These are phyloP conservation scores for Harmothoe impar DNA, from an alignment of 2,888 invertebrate species.

Conservation along the genomic window DNA sequence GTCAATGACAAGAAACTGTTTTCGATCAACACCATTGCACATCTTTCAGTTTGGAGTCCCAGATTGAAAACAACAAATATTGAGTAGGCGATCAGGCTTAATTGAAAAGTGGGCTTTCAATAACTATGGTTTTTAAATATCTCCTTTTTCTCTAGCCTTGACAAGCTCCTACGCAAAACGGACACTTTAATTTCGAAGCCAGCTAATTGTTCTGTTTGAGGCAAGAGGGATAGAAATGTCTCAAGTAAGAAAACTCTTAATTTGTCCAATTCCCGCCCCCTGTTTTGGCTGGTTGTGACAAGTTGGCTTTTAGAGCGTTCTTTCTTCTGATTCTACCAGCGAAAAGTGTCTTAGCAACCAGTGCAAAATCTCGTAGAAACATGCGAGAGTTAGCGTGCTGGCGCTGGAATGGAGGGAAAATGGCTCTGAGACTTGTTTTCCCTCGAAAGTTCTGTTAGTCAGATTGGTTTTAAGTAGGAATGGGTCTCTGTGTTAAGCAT, in stretches of 20 bases:
- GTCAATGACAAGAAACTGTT: too few species aligned
- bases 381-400: slow-evolving; percentile 6
- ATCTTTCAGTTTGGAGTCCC: too few species aligned
- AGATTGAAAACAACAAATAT: too few species aligned
- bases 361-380: neutral
- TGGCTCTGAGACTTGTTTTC: neutral
- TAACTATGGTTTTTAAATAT: neutral
- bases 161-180: neutral
- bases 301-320: neutral
- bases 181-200: neutral
- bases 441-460: neutral
- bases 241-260: neutral
- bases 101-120: neutral
- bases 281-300: neutral
- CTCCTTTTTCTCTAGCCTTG: neutral
- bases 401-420: too few species aligned
- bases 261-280: slow-evolving; percentile 13
- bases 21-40: too few species aligned
- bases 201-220: neutral
- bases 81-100: neutral
- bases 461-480: too few species aligned
- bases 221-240: neutral
- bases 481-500: too few species aligned
- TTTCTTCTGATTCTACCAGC: neutral
- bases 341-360: neutral